phyloP scores from a whole-genome alignment of 2,797 vertebrate genomes.

The Clarias platycephalus region DNA sequence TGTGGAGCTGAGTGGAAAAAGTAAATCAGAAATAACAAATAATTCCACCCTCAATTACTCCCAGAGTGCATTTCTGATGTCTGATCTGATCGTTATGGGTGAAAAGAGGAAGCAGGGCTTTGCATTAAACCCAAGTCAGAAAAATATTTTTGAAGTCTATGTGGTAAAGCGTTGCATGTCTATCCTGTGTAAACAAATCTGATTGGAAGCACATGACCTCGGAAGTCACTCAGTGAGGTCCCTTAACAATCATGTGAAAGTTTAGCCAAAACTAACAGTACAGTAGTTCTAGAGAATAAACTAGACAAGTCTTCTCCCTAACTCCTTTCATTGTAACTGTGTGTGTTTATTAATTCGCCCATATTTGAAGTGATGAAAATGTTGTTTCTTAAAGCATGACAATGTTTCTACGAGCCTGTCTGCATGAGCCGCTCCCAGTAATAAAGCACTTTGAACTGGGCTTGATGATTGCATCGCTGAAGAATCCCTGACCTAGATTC shows the following conservation, averaged over 20 bases:
- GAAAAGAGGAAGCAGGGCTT: slow-evolving; percentile 4
- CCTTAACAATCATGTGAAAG: background rate
- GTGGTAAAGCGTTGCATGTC: slow-evolving; percentile 22
- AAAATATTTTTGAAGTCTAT: slow-evolving; percentile 36
- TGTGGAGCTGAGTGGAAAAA: background rate
- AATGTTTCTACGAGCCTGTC: slow-evolving; percentile 15
- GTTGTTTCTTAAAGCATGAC: background rate
- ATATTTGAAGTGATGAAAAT: background rate
- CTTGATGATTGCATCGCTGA: slow-evolving; percentile 50
- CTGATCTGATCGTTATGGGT: background rate
- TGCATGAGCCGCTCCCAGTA: background rate
- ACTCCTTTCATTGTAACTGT: background rate
- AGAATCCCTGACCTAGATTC: slow-evolving; percentile 54
- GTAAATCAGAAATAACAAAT: background rate
- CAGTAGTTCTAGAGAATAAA: slow-evolving; percentile 3
- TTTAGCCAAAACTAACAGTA: background rate
- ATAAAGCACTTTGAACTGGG: slow-evolving; percentile 40
- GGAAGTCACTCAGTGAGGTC: background rate
- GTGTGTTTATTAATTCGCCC: background rate
- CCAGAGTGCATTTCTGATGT: background rate
- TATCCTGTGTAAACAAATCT: slow-evolving; percentile 33
- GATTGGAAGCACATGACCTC: slow-evolving; percentile 17
- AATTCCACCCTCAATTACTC: background rate
- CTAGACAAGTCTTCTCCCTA: background rate
- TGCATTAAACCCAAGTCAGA: slow-evolving; percentile 28